These are phyloP conservation scores for Spinus pinus DNA, from an alignment of 2,797 vertebrate genomes.

Conservation along the genomic window DNA sequence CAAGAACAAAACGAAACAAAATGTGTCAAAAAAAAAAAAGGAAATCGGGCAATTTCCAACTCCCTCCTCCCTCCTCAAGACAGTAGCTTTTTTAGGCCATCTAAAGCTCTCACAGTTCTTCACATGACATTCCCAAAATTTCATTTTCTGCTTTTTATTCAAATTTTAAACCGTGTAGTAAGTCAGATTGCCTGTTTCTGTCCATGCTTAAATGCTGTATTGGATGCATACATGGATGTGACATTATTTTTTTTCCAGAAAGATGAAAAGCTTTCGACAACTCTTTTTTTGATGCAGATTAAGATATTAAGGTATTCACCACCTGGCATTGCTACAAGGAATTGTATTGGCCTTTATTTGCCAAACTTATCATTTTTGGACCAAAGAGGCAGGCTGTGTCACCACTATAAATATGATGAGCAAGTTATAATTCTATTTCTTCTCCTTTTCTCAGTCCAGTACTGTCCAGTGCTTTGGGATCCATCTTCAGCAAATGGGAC, in stretches of 20 bases:
- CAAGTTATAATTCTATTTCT: background rate
- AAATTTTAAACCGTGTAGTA: background rate
- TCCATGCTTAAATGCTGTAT: background rate
- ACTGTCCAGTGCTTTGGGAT: slow-evolving; percentile 89
- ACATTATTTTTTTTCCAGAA: background rate
- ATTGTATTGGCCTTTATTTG: background rate
- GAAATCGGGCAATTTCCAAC: background rate
- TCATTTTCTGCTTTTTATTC: background rate
- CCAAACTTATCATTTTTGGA: background rate
- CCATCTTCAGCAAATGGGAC: slow-evolving; percentile 91
- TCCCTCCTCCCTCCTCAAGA: background rate
- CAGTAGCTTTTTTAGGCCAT: background rate
- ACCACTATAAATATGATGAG: background rate
- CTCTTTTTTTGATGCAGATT: background rate
- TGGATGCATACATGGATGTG: background rate
- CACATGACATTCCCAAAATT: background rate
- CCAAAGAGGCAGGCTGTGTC: background rate
- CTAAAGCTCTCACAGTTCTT: background rate
- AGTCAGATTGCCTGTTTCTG: background rate
- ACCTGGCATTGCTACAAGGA: background rate
- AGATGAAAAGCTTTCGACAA: background rate
- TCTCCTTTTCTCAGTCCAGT: slow-evolving; percentile 80
- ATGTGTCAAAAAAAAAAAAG: background rate
- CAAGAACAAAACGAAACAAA: background rate
- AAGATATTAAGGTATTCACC: background rate